A percentile compares a stretch with the other conserved stretches of the same genome.
Evolutionary conservation across 2,888 invertebrate genomes (phyloP).

Genomic region (Callyntrura sp.): DNA sequence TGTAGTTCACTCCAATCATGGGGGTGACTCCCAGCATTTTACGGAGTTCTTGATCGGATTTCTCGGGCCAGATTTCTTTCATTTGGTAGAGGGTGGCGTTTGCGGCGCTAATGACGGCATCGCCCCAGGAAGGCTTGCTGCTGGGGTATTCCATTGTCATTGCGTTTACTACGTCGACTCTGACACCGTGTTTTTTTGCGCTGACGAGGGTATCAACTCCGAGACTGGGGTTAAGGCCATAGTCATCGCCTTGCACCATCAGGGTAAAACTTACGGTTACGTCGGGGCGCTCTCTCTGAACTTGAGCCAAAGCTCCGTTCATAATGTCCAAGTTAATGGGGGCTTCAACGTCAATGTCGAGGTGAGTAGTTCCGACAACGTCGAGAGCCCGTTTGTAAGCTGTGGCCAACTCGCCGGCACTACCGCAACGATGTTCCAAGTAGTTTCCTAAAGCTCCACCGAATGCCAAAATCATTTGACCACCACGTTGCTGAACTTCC

Average conservation of each 20-base stretch:
- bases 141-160: slow-evolving; percentile 79
- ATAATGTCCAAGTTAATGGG: slow-evolving; percentile 74
- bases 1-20: slow-evolving; percentile 81
- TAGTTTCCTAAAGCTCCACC: slow-evolving; percentile 79
- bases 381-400: slow-evolving; percentile 79
- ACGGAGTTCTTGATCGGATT: slow-evolving; percentile 75
- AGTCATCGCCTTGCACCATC: slow-evolving; percentile 82
- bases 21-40: slow-evolving; percentile 80
- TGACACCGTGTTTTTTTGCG: slow-evolving; percentile 79
- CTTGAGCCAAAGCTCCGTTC: slow-evolving; percentile 77
- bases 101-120: slow-evolving; percentile 78
- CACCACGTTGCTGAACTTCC: slow-evolving; percentile 72
- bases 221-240: slow-evolving; percentile 75
- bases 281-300: slow-evolving; percentile 76
- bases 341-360: slow-evolving; percentile 80
- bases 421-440: slow-evolving; percentile 77
- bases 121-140: slow-evolving; percentile 75
- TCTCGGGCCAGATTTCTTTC: slow-evolving; percentile 82
- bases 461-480: slow-evolving; percentile 80
- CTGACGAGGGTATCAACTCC: slow-evolving; percentile 77
- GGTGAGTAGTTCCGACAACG: slow-evolving; percentile 67
- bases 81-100: slow-evolving; percentile 76
- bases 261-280: slow-evolving; percentile 78
- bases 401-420: slow-evolving; percentile 46
- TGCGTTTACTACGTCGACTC: slow-evolving; percentile 78